These are phyloP conservation scores for Nomada hirtipes DNA, from an alignment of 2,888 invertebrate genomes.

Conservation along the genomic window DNA sequence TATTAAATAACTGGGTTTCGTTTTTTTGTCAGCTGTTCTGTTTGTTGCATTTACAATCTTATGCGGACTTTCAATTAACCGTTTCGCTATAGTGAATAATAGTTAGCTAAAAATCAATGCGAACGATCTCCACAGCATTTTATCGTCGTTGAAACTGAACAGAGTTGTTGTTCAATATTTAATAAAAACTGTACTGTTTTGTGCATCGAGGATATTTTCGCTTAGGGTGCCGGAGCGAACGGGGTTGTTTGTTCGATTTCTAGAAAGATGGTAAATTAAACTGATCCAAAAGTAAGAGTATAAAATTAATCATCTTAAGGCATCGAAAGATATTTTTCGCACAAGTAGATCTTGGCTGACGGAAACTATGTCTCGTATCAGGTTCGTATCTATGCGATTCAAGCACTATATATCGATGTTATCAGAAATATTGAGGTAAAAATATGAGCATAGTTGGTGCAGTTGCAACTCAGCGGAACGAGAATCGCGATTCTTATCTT, in stretches of 20 bases:
- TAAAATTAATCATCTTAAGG: not conserved
- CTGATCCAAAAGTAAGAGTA: not conserved
- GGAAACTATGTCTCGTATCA: not conserved
- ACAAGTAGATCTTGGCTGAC: not conserved
- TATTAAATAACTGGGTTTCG: too few relatives aligned
- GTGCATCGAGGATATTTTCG: too few relatives aligned
- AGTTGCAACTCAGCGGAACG: constrained; percentile 32
- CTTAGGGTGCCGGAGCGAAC: too few relatives aligned
- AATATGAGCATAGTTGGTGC: constrained; percentile 9
- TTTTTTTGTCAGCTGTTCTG: too few relatives aligned
- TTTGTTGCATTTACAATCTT: too few relatives aligned
- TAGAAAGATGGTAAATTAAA: not conserved
- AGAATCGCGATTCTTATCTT: constrained; percentile 27
- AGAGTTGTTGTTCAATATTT: too few relatives aligned
- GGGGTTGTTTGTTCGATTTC: not conserved
- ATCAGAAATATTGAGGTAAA: constrained; percentile 23
- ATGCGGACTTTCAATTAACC: too few relatives aligned
- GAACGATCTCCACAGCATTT: too few relatives aligned
- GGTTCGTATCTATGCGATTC: constrained; percentile 3
- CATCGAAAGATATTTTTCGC: not conserved
- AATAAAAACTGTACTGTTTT: too few relatives aligned
- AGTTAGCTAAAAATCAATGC: too few relatives aligned
- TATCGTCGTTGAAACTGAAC: too few relatives aligned
- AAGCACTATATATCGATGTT: constrained; percentile 3
- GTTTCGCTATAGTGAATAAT: too few relatives aligned